Evolutionary conservation across 2,113 vertebrate species (phyloP).

Genomic region (Delphinapterus leucas): DNA sequence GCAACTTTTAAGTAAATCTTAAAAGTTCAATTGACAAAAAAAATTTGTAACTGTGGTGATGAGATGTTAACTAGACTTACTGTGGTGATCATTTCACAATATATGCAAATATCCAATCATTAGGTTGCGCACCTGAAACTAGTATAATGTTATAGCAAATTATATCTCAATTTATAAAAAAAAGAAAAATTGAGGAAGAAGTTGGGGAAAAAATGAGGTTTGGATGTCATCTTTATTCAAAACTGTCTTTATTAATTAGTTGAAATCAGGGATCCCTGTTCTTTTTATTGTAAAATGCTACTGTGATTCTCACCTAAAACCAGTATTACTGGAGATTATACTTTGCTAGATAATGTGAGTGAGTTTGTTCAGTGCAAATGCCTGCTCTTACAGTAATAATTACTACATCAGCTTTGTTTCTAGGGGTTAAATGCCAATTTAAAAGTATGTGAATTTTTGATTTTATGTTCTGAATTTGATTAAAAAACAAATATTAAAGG

Average conservation of each 20-base stretch:
- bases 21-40: not conserved
- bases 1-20: not conserved
- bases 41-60: not conserved
- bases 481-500: not conserved
- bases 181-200: not conserved
- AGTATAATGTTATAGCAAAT: not conserved
- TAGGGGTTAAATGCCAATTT: not conserved
- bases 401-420: not conserved
- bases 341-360: not conserved
- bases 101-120: not conserved
- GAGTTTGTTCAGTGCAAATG: not conserved
- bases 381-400: not conserved
- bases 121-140: not conserved
- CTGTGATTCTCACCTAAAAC: not conserved
- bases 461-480: conserved; percentile 7
- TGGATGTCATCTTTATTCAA: not conserved
- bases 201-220: not conserved
- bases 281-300: not conserved
- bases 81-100: not conserved
- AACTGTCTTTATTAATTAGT: not conserved
- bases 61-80: not conserved
- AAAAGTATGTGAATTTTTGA: not conserved
- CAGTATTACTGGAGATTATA: not conserved
- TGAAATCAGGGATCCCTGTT: not conserved
- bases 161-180: not conserved